These are phyloP conservation scores for Asteroscopus sphinx DNA, from an alignment of 2,888 invertebrate genomes.

Conservation along the genomic window DNA sequence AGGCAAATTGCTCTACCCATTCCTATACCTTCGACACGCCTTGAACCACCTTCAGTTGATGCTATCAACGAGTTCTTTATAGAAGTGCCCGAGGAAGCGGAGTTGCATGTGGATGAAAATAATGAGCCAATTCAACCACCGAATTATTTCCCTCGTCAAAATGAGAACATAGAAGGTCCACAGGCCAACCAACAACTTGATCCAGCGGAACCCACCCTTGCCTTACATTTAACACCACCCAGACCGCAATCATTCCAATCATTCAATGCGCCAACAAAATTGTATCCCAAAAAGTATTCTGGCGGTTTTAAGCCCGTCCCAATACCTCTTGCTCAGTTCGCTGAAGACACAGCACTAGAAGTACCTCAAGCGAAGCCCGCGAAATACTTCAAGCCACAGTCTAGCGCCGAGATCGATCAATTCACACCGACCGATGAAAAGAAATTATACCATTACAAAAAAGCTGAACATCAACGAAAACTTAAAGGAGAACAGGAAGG, in stretches of 20 bases:
- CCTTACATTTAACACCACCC: slow-evolving; percentile 74
- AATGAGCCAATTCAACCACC: slow-evolving; percentile 67
- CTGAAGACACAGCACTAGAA: slow-evolving; percentile 69
- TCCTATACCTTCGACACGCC: slow-evolving; percentile 72
- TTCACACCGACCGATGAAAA: slow-evolving; percentile 73
- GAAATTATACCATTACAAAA: slow-evolving; percentile 81
- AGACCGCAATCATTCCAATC: slow-evolving; percentile 68
- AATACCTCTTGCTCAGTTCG: slow-evolving; percentile 79
- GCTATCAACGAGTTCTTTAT: slow-evolving; percentile 75
- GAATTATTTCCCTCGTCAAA: slow-evolving; percentile 35
- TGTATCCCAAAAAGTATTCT: slow-evolving; percentile 90
- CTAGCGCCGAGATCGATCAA: slow-evolving; percentile 70
- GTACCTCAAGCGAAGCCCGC: slow-evolving; percentile 83
- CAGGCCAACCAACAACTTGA: slow-evolving; percentile 57
- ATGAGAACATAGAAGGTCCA: slow-evolving; percentile 65
- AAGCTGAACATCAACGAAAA: slow-evolving; percentile 87
- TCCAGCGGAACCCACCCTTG: slow-evolving; percentile 72
- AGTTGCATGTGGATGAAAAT: slow-evolving; percentile 77
- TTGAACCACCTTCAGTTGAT: slow-evolving; percentile 77
- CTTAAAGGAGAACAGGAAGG: slow-evolving; percentile 72
- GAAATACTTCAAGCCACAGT: slow-evolving; percentile 77
- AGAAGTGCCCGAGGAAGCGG: slow-evolving; percentile 81
- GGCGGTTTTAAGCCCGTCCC: slow-evolving; percentile 84
- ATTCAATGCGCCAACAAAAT: slow-evolving; percentile 85
- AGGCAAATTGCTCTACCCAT: slow-evolving; percentile 47